Base-by-base conservation (phyloP, 2,113 vertebrate genomes). In the Alectura lathami region DNA sequence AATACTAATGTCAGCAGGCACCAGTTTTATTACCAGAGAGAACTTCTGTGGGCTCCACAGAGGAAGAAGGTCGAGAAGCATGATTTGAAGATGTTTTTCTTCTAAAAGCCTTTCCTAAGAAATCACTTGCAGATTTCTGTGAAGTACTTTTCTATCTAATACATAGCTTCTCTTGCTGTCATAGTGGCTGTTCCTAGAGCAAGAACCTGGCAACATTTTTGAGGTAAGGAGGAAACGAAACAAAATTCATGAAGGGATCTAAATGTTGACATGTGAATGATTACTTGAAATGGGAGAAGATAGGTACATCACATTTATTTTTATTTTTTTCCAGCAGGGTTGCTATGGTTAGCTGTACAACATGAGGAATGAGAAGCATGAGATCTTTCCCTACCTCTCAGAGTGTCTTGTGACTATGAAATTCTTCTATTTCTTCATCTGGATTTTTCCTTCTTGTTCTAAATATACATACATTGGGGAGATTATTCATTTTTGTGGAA, bases 311-410 rank as follows among this genome's bases (percentile, higher is more conserved):
- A 29, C 27, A 66, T 63, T 87, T n/a, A n/a, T n/a, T n/a, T n/a
- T n/a, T n/a, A n/a, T n/a, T 86, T 91, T 53, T 92, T 57, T 91
- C 88, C 88, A 93, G 88, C 76, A 83, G 84, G 84, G 94, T 96
- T 95, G 94, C 93, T 94, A 96, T 95, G 93, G 94, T 89, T 95
- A 94, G 68, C 75, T 91, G 75, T 89, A 86, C 75, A 80, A 22
- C 68, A 87, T 81, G 60, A 68, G 76, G 78, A 48, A 82, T 95
- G 88, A 91, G 59, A 80, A 96, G 68, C 81, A 79, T 54, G 88
- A 95, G 90, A 92, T 78, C 48, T 96, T 96, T 92, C 74, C 50
- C 86, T 96, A 93, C 79, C 85, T 96, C 94, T 95, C 60, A 45
- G 73, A 92, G 94, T 68, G 83, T 93, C 92, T 92, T 95, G 91